Percentiles rank a stretch among this genome's conserved stretches.
phyloP scores from a whole-genome alignment of 2,113 vertebrate genomes.

The Nothobranchius kuhntae region DNA sequence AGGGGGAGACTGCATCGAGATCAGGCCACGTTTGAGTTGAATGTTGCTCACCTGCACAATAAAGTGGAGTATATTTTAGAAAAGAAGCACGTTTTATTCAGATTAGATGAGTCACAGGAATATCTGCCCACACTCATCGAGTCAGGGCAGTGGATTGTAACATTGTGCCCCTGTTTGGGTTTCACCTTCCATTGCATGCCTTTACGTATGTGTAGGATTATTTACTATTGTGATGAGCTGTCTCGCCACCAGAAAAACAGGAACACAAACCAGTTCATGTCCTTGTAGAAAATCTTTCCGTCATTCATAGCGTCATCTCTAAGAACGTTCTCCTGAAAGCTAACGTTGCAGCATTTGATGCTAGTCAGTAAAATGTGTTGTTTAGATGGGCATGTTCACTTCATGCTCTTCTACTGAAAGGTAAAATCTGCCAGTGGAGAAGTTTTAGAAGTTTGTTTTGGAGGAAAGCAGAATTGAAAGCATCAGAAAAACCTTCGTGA shows the following conservation, averaged over 20 bases:
- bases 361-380: constrained; percentile 5
- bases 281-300: background rate
- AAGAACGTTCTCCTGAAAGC: constrained; percentile 22
- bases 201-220: constrained; percentile 9
- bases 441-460: background rate
- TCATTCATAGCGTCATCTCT: constrained; percentile 29
- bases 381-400: background rate
- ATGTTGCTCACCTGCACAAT: constrained; percentile 5
- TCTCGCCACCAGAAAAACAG: background rate
- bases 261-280: background rate
- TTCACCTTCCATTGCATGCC: constrained; percentile 3
- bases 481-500: background rate
- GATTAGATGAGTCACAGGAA: constrained; percentile 13
- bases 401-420: no score
- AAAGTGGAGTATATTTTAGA: constrained; percentile 10
- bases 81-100: constrained; percentile 30
- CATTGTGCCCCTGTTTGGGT: background rate
- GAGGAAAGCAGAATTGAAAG: background rate
- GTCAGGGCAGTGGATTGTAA: background rate
- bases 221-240: background rate
- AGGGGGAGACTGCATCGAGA: background rate
- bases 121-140: constrained; percentile 6
- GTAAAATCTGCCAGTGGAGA: background rate
- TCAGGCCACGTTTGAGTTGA: background rate
- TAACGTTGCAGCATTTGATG: constrained; percentile 13